These are phyloP conservation scores for Cheilosia vulpina DNA, from an alignment of 2,888 invertebrate species.

Conservation along the genomic window DNA sequence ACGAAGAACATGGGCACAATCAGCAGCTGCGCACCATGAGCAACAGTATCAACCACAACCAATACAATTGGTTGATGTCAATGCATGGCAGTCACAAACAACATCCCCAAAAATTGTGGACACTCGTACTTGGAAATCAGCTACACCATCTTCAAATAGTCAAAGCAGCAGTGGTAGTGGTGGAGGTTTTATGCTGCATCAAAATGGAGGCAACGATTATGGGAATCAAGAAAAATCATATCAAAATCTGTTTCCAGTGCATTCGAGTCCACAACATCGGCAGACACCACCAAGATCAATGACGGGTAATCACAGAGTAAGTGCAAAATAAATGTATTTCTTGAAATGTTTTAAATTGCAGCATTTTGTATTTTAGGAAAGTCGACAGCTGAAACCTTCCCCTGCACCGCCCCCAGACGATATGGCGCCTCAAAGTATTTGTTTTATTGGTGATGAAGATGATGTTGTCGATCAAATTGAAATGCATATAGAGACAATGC, in stretches of 20 bases:
- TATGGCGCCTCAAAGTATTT: conserved; percentile 97
- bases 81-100: conserved; percentile 82
- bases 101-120: conserved; percentile 78
- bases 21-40: conserved; percentile 81
- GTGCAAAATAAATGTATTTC: neutral
- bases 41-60: conserved; percentile 79
- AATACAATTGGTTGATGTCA: conserved; percentile 82
- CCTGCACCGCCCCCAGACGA: conserved; percentile 87
- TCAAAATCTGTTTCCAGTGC: conserved; percentile 83
- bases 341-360: neutral
- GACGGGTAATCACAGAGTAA: conserved; percentile 71
- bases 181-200: conserved; percentile 87
- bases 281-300: conserved; percentile 86
- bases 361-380: conserved; percentile 75
- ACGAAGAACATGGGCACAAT: conserved; percentile 88
- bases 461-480: conserved; percentile 83
- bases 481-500: conserved; percentile 81
- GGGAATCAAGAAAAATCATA: conserved; percentile 85
- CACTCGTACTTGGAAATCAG: conserved; percentile 81
- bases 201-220: conserved; percentile 88
- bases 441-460: conserved; percentile 91
- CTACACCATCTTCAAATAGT: conserved; percentile 77
- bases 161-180: conserved; percentile 76
- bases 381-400: conserved; percentile 77
- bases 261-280: conserved; percentile 88